Base-by-base conservation (phyloP, 1,140 invertebrate genomes). In the Galleria mellonella region DNA sequence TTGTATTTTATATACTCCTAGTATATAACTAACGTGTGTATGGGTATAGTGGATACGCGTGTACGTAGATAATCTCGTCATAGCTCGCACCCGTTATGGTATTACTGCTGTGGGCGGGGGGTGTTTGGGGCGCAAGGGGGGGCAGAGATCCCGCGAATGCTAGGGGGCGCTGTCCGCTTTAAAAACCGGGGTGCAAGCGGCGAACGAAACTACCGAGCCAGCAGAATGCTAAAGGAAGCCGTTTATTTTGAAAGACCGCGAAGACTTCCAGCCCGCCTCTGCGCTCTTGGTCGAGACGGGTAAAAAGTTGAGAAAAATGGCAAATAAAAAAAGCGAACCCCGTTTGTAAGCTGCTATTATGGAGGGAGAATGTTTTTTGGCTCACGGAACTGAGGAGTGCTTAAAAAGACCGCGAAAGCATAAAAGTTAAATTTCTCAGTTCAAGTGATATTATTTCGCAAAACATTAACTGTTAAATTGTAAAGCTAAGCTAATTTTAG, bases 11-110 rank as follows among this genome's bases (percentile, higher is more conserved):
- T 75, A 66, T 79, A 72, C 62, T 62, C 37, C 52, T 53, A 55
- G 63, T 73, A 83, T 53, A 83, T 76, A 79, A 49, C 32, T 59
- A 55, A 39, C 63, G 71, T 66, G 60, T 75, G 73, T 77, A 73
- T 60, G 68, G 56, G 64, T 73, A 73, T 78, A 65, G 61, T 62
- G 47, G 55, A 51, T 60, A 75, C 65, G 69, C 69, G 70, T 76
- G 72, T 83, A 79, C 74, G 75, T 83, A 81, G 79, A 83, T 83
- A 83, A 83, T 83, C 79, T 83, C 79, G 76, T 83, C 79, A 83
- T 83, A 83, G 74, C 72, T 76, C 74, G 72, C 79, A 73, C 79
- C 79, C 79, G 79, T 83, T 83, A 83, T 83, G 76, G 79, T 79
- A 83, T 83, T 77, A 81, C 75, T 78, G 76, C 81, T 77, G 74